These are phyloP conservation scores for Crenichthys baileyi DNA, from an alignment of 2,797 vertebrate genomes.

Conservation along the genomic window DNA sequence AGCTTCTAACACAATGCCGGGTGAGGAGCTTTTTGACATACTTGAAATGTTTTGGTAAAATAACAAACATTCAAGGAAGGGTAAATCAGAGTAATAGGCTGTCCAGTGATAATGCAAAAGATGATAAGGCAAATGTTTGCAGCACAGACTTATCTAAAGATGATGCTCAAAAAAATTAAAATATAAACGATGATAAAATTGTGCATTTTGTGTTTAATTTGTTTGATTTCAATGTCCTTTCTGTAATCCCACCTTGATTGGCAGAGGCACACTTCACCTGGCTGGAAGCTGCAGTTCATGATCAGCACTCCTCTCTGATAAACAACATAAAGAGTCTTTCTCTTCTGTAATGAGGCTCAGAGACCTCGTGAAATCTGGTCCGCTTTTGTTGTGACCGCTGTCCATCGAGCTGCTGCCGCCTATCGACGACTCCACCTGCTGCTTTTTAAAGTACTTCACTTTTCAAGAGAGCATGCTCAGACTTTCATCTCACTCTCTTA, in stretches of 20 bases:
- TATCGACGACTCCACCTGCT: slow-evolving; percentile 25
- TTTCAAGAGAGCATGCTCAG: slow-evolving; percentile 14
- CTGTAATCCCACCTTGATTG: neutral
- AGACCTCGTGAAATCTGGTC: slow-evolving; percentile 41
- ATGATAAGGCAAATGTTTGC: neutral
- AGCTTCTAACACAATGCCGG: slow-evolving; percentile 9
- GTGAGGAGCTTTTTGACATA: slow-evolving; percentile 13
- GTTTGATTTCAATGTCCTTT: neutral
- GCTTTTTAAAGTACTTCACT: slow-evolving; percentile 36
- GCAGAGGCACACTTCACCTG: slow-evolving; percentile 17
- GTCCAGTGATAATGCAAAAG: neutral
- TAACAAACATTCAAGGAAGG: slow-evolving; percentile 6
- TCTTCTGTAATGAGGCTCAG: slow-evolving; percentile 31
- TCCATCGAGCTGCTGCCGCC: slow-evolving; percentile 11
- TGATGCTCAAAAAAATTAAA: neutral
- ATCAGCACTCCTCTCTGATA: slow-evolving; percentile 38
- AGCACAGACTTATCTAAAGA: neutral
- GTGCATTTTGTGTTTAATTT: neutral
- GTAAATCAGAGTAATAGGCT: neutral
- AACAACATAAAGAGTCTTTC: slow-evolving; percentile 7
- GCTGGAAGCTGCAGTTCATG: slow-evolving; percentile 27
- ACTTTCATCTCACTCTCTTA: slow-evolving; percentile 16
- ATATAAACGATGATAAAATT: neutral
- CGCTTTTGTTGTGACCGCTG: slow-evolving; percentile 28
- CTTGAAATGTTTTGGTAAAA: slow-evolving; percentile 9